Conservation (phyloP, 2,113 vertebrate species). For the Beaufortia kweichowensis region DNA sequence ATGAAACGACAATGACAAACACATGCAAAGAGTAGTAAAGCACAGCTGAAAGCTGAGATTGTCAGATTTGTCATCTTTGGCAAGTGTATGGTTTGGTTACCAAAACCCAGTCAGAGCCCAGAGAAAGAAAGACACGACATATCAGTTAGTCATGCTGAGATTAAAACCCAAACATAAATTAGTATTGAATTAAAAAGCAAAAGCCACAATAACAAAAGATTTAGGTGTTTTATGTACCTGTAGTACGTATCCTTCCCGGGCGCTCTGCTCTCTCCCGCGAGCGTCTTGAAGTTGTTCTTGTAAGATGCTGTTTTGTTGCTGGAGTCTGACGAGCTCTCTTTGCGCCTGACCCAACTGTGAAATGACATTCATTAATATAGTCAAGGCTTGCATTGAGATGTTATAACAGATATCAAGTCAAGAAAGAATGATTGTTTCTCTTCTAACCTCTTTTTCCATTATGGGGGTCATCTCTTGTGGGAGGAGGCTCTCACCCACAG, state of each 20-base stretch:
- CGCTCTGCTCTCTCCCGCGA: constrained; percentile 85
- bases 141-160: constrained; percentile 80
- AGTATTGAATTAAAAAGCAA: constrained; percentile 23
- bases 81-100: constrained; percentile 19
- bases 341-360: constrained; percentile 89
- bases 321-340: constrained; percentile 86
- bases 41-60: constrained; percentile 68
- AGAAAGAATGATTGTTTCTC: not conserved
- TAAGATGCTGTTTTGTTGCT: constrained; percentile 88
- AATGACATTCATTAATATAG: not conserved
- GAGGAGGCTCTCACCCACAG: constrained; percentile 65
- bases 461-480: constrained; percentile 81
- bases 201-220: constrained; percentile 23
- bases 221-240: constrained; percentile 76
- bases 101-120: constrained; percentile 72
- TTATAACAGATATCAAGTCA: not conserved
- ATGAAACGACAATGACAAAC: constrained; percentile 33
- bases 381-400: not conserved
- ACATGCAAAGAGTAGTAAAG: constrained; percentile 66
- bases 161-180: constrained; percentile 65
- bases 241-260: constrained; percentile 91
- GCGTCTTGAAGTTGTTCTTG: constrained; percentile 92
- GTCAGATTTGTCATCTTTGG: constrained; percentile 60
- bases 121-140: constrained; percentile 93
- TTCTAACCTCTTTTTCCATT: constrained; percentile 90